Percentiles rank a stretch among this genome's conserved stretches.
These are phyloP conservation scores for Podiceps cristatus DNA, from an alignment of 2,113 vertebrate species.

Conservation along the genomic window DNA sequence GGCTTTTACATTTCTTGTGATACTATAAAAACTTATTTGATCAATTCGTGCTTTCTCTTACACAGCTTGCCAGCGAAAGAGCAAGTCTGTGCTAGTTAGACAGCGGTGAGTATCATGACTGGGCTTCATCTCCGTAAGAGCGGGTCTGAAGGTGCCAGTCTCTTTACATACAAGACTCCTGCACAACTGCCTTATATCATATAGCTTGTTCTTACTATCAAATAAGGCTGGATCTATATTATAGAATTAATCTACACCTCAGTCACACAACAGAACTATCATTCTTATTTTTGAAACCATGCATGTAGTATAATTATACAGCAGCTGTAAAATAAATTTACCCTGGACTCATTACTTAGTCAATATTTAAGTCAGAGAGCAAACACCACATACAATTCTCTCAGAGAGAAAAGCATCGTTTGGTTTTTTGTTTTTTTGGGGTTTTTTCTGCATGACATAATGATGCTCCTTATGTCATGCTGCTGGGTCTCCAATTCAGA, in stretches of 20 bases:
- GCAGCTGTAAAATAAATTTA: neutral
- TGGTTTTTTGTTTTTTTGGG: too few relatives aligned
- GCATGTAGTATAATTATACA: neutral
- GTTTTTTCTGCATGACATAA: neutral
- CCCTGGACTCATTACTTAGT: neutral
- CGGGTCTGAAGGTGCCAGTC: fast-evolving
- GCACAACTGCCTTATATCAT: neutral
- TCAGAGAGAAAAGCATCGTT: neutral
- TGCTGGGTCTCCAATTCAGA: fast-evolving
- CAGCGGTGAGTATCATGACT: fast-evolving
- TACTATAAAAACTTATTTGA: neutral
- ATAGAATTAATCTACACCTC: neutral
- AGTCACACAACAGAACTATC: neutral
- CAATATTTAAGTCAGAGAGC: neutral
- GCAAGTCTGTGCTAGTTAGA: neutral
- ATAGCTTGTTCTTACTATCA: neutral
- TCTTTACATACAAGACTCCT: neutral
- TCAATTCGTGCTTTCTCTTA: neutral
- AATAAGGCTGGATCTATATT: neutral
- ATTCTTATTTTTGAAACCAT: neutral
- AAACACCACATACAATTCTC: neutral
- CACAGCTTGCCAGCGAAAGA: neutral
- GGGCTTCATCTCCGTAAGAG: neutral
- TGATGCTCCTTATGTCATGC: fast-evolving
- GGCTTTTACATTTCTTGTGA: neutral